A percentile compares a stretch with the other conserved stretches of the same genome.
Conservation (phyloP, 2,113 vertebrate species). For the Cyrtonyx montezumae region DNA sequence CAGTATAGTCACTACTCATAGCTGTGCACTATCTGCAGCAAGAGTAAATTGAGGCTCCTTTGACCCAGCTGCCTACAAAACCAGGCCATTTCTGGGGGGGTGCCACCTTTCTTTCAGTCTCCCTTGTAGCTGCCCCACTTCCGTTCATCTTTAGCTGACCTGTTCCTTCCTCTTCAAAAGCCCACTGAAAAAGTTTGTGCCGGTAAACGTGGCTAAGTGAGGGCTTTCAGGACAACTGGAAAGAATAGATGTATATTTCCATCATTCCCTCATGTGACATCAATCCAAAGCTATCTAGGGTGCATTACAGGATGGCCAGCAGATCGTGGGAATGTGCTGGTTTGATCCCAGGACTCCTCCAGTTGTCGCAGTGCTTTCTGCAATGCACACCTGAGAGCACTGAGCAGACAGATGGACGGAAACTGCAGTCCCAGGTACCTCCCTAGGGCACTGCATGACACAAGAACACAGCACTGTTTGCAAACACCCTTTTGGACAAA, state of each 20-base stretch:
- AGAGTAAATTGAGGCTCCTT: neutral
- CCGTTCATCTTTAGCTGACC: neutral
- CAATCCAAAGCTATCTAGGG: neutral
- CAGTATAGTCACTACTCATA: neutral
- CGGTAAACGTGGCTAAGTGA: neutral
- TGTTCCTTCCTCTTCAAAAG: neutral
- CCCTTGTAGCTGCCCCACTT: neutral
- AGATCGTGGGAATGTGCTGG: neutral
- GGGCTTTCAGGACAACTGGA: neutral
- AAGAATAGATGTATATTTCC: neutral
- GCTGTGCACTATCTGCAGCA: neutral
- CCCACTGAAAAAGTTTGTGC: neutral
- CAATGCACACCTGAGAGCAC: neutral
- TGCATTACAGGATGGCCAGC: accelerated
- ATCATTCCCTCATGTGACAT: neutral
- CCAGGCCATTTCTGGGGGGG: neutral
- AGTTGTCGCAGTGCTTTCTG: neutral
- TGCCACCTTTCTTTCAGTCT: neutral
- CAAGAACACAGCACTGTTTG: accelerated
- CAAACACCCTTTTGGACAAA: neutral
- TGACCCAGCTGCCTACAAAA: neutral
- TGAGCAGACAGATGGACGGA: neutral
- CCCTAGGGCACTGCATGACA: accelerated
- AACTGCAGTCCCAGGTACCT: neutral
- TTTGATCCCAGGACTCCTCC: neutral